A percentile compares a stretch with the other conserved stretches of the same genome.
These are phyloP conservation scores for Lepidochitona cinerea DNA, from an alignment of 2,888 invertebrate genomes.

Conservation along the genomic window DNA sequence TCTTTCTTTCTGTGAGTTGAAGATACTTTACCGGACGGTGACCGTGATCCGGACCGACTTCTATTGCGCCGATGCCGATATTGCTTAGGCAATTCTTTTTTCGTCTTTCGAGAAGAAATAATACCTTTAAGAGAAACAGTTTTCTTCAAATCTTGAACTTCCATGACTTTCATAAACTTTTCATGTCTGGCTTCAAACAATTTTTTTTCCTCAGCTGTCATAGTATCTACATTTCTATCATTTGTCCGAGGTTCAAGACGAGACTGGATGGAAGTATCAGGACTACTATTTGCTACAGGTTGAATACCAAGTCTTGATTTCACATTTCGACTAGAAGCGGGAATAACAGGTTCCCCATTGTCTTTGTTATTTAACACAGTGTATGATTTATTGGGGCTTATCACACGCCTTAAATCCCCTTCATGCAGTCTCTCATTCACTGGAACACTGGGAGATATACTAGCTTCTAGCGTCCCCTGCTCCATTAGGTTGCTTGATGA, in stretches of 20 bases:
- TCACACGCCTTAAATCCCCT: too few relatives aligned
- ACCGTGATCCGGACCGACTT: not conserved
- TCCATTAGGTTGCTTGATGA: too few relatives aligned
- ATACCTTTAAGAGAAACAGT: constrained; percentile 51
- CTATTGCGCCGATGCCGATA: not conserved
- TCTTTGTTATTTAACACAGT: too few relatives aligned
- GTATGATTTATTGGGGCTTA: too few relatives aligned
- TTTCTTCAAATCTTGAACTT: constrained; percentile 27
- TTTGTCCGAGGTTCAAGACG: too few relatives aligned
- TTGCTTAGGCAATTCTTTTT: not conserved
- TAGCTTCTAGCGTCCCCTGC: too few relatives aligned
- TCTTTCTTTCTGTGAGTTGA: constrained; percentile 1
- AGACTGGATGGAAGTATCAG: too few relatives aligned
- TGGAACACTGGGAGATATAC: too few relatives aligned
- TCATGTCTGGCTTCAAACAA: constrained; percentile 42
- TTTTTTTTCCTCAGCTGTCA: constrained; percentile 19
- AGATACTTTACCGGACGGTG: not conserved
- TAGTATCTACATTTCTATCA: too few relatives aligned
- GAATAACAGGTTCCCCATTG: not conserved
- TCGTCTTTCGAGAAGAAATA: constrained; percentile 7
- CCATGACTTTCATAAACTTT: constrained; percentile 35
- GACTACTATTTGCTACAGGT: too few relatives aligned
- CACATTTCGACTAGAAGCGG: not conserved
- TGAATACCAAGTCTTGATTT: not conserved
- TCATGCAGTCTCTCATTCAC: too few relatives aligned